Evolutionary conservation across 2,888 invertebrate species (phyloP), one percentile per base, ranked within the genome.

Genomic region (Callimorpha dominula): DNA sequence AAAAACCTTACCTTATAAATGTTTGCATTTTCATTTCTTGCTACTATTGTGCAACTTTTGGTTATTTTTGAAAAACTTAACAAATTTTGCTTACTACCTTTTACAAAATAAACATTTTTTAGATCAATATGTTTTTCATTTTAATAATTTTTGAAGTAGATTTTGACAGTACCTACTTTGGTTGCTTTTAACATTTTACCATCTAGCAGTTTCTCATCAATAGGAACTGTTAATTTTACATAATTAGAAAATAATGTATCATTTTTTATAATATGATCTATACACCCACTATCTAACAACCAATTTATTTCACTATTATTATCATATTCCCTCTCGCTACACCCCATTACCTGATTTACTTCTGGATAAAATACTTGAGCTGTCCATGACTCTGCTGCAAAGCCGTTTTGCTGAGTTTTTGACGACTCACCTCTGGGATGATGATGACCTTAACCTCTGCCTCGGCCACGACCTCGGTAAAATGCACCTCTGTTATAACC

Each of bases 231-330:
- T 9, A 64, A 70, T 7, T 5, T 20, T 11, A 40, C 43, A 43
- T 8, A 50, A 6, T 11, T 43, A 14, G 65, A 6, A 14, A 65
- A 70, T 14, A 54, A 70, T 15, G 54, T 14, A 65, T 70, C 64
- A 20, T 12, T 54, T 1, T 65, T 65, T 20, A 70, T 70, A 20
- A 65, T 65, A 9, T 70, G 70, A 43, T 70, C 70, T 1, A 65
- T 70, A 15, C 64, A 70, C 4, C 70, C 64, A 64, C 64, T 65
- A 15, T 70, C 64, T 14, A 65, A 20, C 43, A 70, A 43, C 70
- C 70, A 70, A 1, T 52, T 12, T 54, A 50, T 71, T 66, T 31
- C 6, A 60, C 40, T 9, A 4, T 49, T 46, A 46, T 11, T 46
- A 46, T 11, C 8, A 46, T 46, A 46, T 46, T 9, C 9, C 46